These are phyloP conservation scores for Saxicola maurus DNA, from an alignment of 2,797 vertebrate genomes.

Conservation along the genomic window DNA sequence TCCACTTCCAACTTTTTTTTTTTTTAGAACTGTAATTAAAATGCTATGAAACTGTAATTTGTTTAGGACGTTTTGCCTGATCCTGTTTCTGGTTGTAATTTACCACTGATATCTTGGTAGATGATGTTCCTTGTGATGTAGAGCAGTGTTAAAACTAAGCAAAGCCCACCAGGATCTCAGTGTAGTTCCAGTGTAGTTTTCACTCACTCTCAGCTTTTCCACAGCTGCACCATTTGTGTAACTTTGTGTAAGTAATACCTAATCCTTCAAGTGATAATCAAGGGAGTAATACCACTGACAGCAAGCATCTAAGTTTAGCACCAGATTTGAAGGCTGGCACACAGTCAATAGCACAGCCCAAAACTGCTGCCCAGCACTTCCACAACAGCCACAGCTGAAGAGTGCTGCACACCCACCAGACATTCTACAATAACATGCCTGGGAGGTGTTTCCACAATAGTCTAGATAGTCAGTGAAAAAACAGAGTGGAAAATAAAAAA, in stretches of 20 bases:
- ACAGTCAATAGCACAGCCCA: neutral
- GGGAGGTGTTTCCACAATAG: conserved; percentile 9
- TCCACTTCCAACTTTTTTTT: neutral
- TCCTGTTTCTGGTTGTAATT: neutral
- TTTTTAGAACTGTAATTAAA: neutral
- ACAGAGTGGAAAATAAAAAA: neutral
- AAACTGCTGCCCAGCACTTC: conserved; percentile 27
- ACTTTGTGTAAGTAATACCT: neutral
- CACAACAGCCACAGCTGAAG: conserved; percentile 4
- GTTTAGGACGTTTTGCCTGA: neutral
- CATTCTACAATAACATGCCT: neutral
- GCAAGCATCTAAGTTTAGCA: conserved; percentile 8
- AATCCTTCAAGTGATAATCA: neutral
- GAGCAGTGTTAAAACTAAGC: neutral
- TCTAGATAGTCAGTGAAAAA: conserved; percentile 3
- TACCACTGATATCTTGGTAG: neutral
- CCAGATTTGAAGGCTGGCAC: conserved; percentile 6
- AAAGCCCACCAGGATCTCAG: neutral
- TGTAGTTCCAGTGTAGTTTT: neutral
- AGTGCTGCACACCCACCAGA: neutral
- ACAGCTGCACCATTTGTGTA: neutral
- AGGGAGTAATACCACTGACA: neutral
- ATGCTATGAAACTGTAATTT: neutral
- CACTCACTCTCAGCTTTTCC: neutral
- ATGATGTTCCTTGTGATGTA: neutral